Percentiles rank a stretch among this genome's conserved stretches.
These are phyloP conservation scores for Netelia fuscicornis DNA, from an alignment of 2,888 invertebrate genomes.

Conservation along the genomic window DNA sequence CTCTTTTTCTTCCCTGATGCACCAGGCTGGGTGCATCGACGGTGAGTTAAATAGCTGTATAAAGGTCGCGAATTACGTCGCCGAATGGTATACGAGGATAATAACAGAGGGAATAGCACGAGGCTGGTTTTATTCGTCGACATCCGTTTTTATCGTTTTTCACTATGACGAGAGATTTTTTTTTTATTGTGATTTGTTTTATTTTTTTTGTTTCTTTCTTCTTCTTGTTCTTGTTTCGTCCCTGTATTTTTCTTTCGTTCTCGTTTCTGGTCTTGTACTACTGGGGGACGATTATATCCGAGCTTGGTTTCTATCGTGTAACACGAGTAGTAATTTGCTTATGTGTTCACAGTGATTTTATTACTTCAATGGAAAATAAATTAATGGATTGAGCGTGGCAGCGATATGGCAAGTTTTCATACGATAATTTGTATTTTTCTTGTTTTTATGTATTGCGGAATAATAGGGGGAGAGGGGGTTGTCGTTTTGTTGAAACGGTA, in stretches of 20 bases:
- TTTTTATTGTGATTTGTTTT: constrained; percentile 26
- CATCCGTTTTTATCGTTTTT: constrained; percentile 23
- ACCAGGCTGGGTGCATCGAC: constrained; percentile 10
- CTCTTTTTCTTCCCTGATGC: background rate
- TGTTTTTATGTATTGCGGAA: background rate
- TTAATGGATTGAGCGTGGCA: constrained; percentile 35
- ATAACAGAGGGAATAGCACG: background rate
- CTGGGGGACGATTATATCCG: constrained; percentile 37
- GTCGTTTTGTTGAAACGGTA: too few relatives aligned
- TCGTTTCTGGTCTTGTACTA: background rate
- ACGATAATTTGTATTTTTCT: background rate
- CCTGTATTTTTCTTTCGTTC: constrained; percentile 10
- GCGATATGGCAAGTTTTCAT: too few relatives aligned
- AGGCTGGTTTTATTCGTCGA: constrained; percentile 16
- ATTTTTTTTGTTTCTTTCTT: too few relatives aligned
- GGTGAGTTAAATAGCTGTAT: constrained; percentile 23
- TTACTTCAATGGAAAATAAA: constrained; percentile 54
- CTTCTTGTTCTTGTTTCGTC: too few relatives aligned
- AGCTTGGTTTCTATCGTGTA: constrained; percentile 29
- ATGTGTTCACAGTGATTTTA: constrained; percentile 49
- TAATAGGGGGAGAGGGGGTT: background rate
- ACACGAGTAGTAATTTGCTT: constrained; percentile 63
- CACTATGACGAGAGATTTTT: constrained; percentile 11
- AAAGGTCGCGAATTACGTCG: constrained; percentile 47
- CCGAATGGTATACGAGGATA: background rate